Conservation (phyloP, 2,888 invertebrate species). For the Diarsia mendica region DNA sequence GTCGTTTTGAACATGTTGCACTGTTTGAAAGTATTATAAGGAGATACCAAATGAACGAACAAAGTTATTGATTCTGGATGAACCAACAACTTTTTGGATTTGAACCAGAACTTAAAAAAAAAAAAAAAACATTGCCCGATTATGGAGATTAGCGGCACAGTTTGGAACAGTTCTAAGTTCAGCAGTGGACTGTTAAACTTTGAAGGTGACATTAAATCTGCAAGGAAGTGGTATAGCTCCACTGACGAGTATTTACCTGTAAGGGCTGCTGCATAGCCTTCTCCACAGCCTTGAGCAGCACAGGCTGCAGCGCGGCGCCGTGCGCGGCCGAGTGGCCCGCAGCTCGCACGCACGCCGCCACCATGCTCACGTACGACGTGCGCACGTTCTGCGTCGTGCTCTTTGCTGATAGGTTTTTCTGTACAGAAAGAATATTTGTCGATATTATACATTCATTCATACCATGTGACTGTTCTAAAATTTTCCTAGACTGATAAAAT, state of each 20-base stretch:
- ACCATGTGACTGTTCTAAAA: too few species aligned
- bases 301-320: slow-evolving; percentile 90
- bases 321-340: slow-evolving; percentile 83
- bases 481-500: too few species aligned
- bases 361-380: slow-evolving; percentile 94
- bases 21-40: too few species aligned
- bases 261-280: slow-evolving; percentile 94
- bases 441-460: neutral
- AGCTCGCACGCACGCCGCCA: slow-evolving; percentile 92
- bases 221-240: neutral
- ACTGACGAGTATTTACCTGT: slow-evolving; percentile 85
- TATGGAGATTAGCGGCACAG: too few species aligned
- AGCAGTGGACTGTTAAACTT: too few species aligned
- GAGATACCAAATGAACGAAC: too few species aligned
- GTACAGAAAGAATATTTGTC: slow-evolving; percentile 63
- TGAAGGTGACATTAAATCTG: neutral
- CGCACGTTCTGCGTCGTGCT: slow-evolving; percentile 94
- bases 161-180: too few species aligned
- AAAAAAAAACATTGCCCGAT: too few species aligned
- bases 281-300: slow-evolving; percentile 93
- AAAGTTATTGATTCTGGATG: too few species aligned
- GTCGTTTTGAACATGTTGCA: too few species aligned
- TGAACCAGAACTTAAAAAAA: too few species aligned
- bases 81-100: too few species aligned
- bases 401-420: slow-evolving; percentile 94